Conservation (phyloP, 2,113 vertebrate species). For the Tachycineta bicolor region DNA sequence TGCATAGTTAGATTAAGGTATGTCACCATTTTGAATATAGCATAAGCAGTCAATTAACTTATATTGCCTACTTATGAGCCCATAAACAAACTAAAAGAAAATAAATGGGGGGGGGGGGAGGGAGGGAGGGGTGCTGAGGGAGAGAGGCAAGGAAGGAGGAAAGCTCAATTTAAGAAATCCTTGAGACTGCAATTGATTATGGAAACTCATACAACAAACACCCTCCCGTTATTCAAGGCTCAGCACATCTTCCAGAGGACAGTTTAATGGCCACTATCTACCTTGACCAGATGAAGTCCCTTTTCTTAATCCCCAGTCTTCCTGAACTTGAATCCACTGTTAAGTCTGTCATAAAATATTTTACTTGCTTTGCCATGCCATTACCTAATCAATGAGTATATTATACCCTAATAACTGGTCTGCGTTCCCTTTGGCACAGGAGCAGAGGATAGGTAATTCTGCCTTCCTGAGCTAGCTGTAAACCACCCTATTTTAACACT, state of each 20-base stretch:
- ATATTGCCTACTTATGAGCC: neutral
- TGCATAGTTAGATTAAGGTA: neutral
- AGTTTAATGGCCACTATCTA: constrained; percentile 10
- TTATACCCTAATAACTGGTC: neutral
- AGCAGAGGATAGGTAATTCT: neutral
- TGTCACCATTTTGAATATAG: constrained; percentile 10
- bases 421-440: neutral
- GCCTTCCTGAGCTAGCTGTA: neutral
- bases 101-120: too few species aligned
- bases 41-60: neutral
- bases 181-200: neutral
- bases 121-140: neutral
- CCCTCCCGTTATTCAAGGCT: neutral
- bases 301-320: neutral
- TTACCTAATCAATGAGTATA: constrained; percentile 22
- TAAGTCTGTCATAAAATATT: constrained; percentile 29
- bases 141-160: neutral
- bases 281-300: constrained; percentile 13
- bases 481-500: neutral
- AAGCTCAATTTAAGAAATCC: neutral
- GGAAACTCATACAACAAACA: neutral
- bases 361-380: constrained; percentile 1
- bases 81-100: neutral
- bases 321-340: neutral
- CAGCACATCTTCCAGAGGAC: constrained; percentile 2